Base-by-base conservation (phyloP, 2,113 vertebrate genomes). In the Sakesphorus luctuosus region DNA sequence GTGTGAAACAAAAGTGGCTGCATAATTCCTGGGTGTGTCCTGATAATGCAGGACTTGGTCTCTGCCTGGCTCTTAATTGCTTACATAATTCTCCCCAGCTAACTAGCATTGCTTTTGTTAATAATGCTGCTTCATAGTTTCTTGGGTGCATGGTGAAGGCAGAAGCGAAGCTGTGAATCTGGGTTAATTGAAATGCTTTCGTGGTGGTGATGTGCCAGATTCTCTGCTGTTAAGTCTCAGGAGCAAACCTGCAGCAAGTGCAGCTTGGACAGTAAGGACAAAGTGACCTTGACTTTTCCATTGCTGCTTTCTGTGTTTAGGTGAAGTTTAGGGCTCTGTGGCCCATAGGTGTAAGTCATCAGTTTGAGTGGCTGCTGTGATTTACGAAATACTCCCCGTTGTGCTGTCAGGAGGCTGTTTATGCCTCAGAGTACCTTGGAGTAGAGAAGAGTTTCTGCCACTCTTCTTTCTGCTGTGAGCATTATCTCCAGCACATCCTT, bases 161-260 rank as follows among this genome's bases (percentile, higher is more conserved):
- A 77, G 56, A 67, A 84, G 58, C 55, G 68, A 74, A 95, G 73
- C 47, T 78, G 19, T 58, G 56, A 71, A 94, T 93, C 49, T 92
- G 46, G 92, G 96, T 92, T 96, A 94, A 93, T 87, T 80, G 92
- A 81, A 90, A 81, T 78, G 67, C 58, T 90, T 80, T 36, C 0
- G 1, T 73, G 82, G 69, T 74, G 55, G 26, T 56, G 21, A 76
- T 90, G 85, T 93, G 63, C 93, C 68, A 91, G 68, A 89, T 90
- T 81, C 83, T 63, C 43, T 74, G 35, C 68, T 88, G n/a, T 2
- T 29, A 44, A 26, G 4, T 68, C 95, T 74, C 69, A 3, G 65
- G 85, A 90, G 86, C 56, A 95, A 78, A 65, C 9, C 28, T 61
- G 44, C 47, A 59, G 43, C 50, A 38, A 74, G 75, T 6, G 1